phyloP scores from a whole-genome alignment of 2,888 invertebrate species.

The Cryptophagus acutangulus region DNA sequence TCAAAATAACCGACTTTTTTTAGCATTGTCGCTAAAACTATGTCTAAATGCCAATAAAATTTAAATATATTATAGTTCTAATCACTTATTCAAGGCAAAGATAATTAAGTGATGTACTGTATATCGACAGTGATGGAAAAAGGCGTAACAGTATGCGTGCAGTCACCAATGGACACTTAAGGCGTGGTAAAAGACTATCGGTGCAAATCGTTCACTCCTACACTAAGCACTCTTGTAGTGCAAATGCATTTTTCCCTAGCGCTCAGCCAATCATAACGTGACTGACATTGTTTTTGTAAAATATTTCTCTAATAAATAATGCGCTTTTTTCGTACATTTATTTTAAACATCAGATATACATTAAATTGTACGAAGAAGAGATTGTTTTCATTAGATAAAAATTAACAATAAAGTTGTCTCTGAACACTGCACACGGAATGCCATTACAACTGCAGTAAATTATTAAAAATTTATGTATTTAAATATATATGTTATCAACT shows the following conservation, averaged over 20 bases:
- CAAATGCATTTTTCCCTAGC: conserved; percentile 20
- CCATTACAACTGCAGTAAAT: too few relatives aligned
- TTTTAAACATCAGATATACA: too few relatives aligned
- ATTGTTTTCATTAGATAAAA: conserved; percentile 15
- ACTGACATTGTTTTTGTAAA: too few relatives aligned
- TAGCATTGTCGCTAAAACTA: too few relatives aligned
- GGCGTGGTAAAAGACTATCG: conserved; percentile 26
- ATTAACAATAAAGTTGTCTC: conserved; percentile 21
- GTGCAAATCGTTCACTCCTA: conserved; percentile 23
- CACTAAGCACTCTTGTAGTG: conserved; percentile 18
- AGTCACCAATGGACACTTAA: conserved; percentile 27
- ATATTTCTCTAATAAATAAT: too few relatives aligned
- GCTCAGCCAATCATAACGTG: conserved; percentile 16
- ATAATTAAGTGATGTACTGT: too few relatives aligned
- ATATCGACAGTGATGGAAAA: conserved; percentile 28
- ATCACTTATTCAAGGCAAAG: too few relatives aligned
- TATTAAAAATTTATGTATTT: too few relatives aligned
- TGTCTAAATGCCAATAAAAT: too few relatives aligned
- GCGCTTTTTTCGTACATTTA: too few relatives aligned
- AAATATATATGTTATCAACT: too few relatives aligned
- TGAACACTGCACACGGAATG: conserved; percentile 16
- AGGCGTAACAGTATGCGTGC: conserved; percentile 21
- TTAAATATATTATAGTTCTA: too few relatives aligned
- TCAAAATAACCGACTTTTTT: conserved; percentile 10
- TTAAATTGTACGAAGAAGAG: conserved; percentile 15